A percentile compares a stretch with the other conserved stretches of the same genome.
phyloP scores from a whole-genome alignment of 2,113 vertebrate species.

The Cygnus atratus region DNA sequence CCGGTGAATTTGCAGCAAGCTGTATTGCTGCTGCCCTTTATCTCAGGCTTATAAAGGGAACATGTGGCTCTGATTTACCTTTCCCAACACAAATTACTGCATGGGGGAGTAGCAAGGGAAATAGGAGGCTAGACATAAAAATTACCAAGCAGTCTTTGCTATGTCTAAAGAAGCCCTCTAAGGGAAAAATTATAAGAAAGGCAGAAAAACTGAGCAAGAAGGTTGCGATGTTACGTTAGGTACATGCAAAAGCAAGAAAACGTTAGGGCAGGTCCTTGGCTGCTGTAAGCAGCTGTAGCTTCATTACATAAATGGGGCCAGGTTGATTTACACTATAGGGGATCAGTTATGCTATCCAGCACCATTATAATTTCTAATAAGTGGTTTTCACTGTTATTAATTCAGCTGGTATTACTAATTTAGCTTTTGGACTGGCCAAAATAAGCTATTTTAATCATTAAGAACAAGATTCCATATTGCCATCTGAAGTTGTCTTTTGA shows the following conservation, averaged over 20 bases:
- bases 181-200: conserved; percentile 62
- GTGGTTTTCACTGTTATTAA: conserved; percentile 39
- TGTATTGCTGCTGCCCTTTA: conserved; percentile 40
- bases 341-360: conserved; percentile 31
- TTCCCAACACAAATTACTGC: conserved; percentile 58
- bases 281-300: conserved; percentile 34
- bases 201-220: conserved; percentile 55
- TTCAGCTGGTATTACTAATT: conserved; percentile 55
- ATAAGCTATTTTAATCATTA: conserved; percentile 36
- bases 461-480: conserved; percentile 34
- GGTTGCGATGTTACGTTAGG: conserved; percentile 6
- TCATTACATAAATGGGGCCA: conserved; percentile 40
- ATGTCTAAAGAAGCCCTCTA: conserved; percentile 68
- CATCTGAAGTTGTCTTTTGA: conserved; percentile 42
- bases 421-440: conserved; percentile 31
- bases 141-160: conserved; percentile 63
- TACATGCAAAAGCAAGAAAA: conserved; percentile 41
- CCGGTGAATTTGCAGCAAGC: neutral
- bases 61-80: conserved; percentile 72
- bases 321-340: conserved; percentile 39
- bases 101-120: conserved; percentile 62
- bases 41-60: conserved; percentile 29
- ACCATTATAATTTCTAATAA: conserved; percentile 54
- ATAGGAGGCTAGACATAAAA: conserved; percentile 68
- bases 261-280: conserved; percentile 22